These are phyloP conservation scores for Lepidostoma basale DNA, from an alignment of 1,140 invertebrate species.

Conservation along the genomic window DNA sequence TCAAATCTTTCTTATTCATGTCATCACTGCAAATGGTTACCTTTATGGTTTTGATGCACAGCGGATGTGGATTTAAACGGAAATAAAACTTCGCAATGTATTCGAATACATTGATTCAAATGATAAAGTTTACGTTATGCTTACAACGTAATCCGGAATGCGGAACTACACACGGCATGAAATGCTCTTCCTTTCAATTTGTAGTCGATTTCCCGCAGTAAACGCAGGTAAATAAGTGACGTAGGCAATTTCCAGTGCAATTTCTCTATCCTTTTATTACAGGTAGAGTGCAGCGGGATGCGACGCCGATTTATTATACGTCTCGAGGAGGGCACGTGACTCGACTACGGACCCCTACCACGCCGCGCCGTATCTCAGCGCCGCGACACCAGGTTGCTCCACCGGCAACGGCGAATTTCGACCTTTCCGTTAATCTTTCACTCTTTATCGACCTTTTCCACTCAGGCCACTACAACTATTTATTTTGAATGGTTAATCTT, in stretches of 20 bases:
- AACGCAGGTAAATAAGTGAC: conserved; percentile 11
- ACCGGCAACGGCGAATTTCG: neutral
- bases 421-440: conserved; percentile 4
- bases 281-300: conserved; percentile 14
- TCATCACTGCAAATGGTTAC: too few species aligned
- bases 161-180: too few species aligned
- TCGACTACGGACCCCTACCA: conserved; percentile 6
- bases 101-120: too few species aligned
- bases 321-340: conserved; percentile 15
- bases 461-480: too few species aligned
- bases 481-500: too few species aligned
- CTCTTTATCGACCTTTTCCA: neutral
- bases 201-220: neutral
- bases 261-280: conserved; percentile 22
- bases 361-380: conserved; percentile 4
- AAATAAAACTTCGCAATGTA: too few species aligned
- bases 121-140: too few species aligned
- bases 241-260: conserved; percentile 17
- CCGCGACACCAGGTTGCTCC: neutral
- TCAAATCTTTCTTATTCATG: too few species aligned
- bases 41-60: too few species aligned
- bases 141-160: too few species aligned
- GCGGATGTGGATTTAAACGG: too few species aligned
- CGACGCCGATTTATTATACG: conserved; percentile 26
- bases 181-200: too few species aligned